Percentiles rank a stretch among this genome's conserved stretches.
Conservation (phyloP, 1,140 invertebrate species). For the Dendrolimus kikuchii region DNA sequence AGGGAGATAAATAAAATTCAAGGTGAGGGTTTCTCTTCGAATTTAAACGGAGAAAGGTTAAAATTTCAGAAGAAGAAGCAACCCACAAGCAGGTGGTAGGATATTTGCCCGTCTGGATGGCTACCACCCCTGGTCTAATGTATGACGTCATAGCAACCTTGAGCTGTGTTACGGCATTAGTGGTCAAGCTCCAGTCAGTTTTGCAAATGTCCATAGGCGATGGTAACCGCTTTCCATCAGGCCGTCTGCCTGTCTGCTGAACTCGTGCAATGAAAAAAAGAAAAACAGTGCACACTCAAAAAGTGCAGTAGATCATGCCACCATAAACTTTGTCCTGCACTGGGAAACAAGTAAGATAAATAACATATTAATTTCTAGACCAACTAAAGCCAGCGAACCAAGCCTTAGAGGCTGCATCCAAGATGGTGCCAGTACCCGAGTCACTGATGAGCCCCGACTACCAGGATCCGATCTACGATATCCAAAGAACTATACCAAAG, state of each 20-base stretch:
- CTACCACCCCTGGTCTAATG: no score
- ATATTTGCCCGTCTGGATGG: no score
- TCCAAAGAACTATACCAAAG: conserved; percentile 52
- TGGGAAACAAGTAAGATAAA: conserved; percentile 8
- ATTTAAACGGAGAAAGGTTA: no score
- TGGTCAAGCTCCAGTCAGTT: no score
- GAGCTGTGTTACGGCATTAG: no score
- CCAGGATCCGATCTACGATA: conserved; percentile 64
- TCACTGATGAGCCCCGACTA: conserved; percentile 89
- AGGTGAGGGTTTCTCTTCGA: conserved; percentile 3
- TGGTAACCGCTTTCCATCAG: no score
- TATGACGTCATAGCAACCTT: no score
- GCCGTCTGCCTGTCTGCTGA: no score
- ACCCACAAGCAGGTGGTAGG: no score
- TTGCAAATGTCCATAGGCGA: no score
- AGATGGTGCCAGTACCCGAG: conserved; percentile 89
- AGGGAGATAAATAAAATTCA: conserved; percentile 23
- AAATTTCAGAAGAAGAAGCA: no score
- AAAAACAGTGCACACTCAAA: neutral
- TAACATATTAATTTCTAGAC: neutral
- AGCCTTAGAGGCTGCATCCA: conserved; percentile 84
- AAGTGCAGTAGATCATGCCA: neutral
- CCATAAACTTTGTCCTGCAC: neutral
- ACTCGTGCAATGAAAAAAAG: no score
- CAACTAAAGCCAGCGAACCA: conserved; percentile 69